Evolutionary conservation across 2,888 invertebrate genomes (phyloP), one percentile per base, ranked within the genome.

Genomic region (Steinernema hermaphroditum): DNA sequence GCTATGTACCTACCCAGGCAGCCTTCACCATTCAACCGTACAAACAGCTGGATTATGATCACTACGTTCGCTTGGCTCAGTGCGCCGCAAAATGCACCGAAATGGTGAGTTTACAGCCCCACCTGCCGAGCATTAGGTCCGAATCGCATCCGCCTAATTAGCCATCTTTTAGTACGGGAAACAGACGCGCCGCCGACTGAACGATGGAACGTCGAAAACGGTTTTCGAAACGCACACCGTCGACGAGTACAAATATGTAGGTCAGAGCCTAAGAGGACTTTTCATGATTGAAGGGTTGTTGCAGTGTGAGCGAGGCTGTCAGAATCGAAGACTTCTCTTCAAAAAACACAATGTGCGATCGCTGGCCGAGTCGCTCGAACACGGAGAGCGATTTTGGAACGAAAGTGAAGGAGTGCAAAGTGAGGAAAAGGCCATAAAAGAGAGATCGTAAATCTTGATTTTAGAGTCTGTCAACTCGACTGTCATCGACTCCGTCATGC

Each of bases 41-140:
- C 73, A 80, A 85, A 14, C 83, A 85, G 72, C 83, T 85, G 74
- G 85, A 85, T 75, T 83, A 78, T 72, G 83, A 80, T 14, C 81
- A 84, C 74, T 81, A 82, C 43, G 79, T 81, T 70, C 72, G 82
- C 69, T 68, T 85, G 16, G 85, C 85, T 14, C 81, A 83, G 62
- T 85, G 85, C 74, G 80, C 83, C 71, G 80, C 85, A 2, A 83
- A 85, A 72, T 85, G 85, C 73, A 77, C 79, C 0, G 83, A 85
- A 68, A 85, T 83, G 78, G 85, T 85, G 62, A 57, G 70, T 44
- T 29, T 62, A 62, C 62, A 29, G 34, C 32, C 62, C 62, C 62
- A 62, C 62, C 62, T 62, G 62, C 50, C 50, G 19, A 9, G 24
- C 46, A 19, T 12, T 50, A 22, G 22, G 8, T 24, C 22, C 22